phyloP scores from a whole-genome alignment of 2,888 invertebrate species.

The Catonia carolina region DNA sequence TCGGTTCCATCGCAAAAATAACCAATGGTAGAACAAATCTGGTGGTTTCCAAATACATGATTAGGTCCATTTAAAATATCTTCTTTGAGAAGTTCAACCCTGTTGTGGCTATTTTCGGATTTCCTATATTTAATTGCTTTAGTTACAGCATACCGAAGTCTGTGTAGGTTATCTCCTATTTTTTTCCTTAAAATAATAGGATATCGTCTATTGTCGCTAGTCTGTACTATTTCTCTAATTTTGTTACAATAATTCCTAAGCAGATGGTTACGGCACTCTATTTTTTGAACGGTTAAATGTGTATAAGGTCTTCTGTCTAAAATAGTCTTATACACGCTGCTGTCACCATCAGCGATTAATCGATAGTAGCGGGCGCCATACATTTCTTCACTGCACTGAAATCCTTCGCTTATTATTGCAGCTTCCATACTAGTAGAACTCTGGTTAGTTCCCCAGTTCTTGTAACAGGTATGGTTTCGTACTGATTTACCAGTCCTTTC shows the following conservation, averaged over 20 bases:
- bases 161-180: neutral
- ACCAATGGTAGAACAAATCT: neutral
- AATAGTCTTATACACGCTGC: slow-evolving; percentile 37
- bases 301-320: slow-evolving; percentile 33
- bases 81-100: neutral
- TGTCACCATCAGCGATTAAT: slow-evolving; percentile 41
- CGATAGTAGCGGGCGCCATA: slow-evolving; percentile 36
- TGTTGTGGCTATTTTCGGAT: neutral
- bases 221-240: slow-evolving; percentile 4
- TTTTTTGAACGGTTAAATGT: slow-evolving; percentile 33
- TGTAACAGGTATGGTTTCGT: slow-evolving; percentile 19
- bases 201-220: neutral
- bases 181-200: slow-evolving; percentile 1
- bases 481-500: slow-evolving; percentile 37
- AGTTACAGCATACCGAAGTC: slow-evolving; percentile 3
- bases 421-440: slow-evolving; percentile 38
- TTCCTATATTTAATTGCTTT: slow-evolving; percentile 8
- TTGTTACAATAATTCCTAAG: slow-evolving; percentile 30
- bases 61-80: slow-evolving; percentile 11
- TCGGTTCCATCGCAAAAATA: slow-evolving; percentile 12
- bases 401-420: slow-evolving; percentile 38
- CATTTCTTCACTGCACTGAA: too few relatives aligned
- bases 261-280: slow-evolving; percentile 38
- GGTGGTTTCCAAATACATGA: slow-evolving; percentile 10
- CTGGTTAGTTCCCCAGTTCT: slow-evolving; percentile 37